Base-by-base conservation (phyloP, 2,113 vertebrate genomes). In the Eidolon helvum region DNA sequence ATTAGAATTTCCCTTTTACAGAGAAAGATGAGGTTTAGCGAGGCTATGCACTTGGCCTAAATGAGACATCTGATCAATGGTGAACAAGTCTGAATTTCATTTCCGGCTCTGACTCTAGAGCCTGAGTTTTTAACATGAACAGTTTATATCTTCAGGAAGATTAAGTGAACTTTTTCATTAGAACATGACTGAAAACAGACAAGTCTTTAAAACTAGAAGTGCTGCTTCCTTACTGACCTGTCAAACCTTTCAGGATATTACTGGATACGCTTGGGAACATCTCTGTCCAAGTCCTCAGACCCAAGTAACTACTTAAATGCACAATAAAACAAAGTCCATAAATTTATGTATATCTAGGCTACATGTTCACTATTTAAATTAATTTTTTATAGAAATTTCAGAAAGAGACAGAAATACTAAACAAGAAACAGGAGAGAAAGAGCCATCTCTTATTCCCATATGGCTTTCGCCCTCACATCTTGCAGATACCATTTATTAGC, bases 111-210 rank as follows among this genome's bases (percentile, higher is more conserved):
- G 19, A 79, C 35, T 59, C 15, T 7, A 91, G 43, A 92, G 43
- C 38, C 43, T 63, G 33, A 75, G 53, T 5, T 72, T 93, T 85
- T 48, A 85, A 85, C 63, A 84, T 89, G 71, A 85, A 85, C 53
- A 89, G 86, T 69, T 43, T 35, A 79, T 35, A 35, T 87, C 50
- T 53, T 74, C 48, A 55, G 35, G 26, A 69, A 85, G 43, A 84
- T 77, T 83, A 92, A 83, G 59, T 55, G 69, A 87, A 68, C 0
- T n/a, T 79, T 87, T 91, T 75, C 72, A 74, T 93, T 91, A 96
- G 57, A 90, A 35, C 33, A 61, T 38, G 40, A 57, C 65, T 66
- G 66, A 55, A 90, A 53, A 87, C 14, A 85, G 35, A 50, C 3
- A 40, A 85, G 50, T 4, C 57, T 92, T 69, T 92, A 61, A 90